Conservation (phyloP, 1,140 invertebrate genomes). For the Drosophila watanabei region DNA sequence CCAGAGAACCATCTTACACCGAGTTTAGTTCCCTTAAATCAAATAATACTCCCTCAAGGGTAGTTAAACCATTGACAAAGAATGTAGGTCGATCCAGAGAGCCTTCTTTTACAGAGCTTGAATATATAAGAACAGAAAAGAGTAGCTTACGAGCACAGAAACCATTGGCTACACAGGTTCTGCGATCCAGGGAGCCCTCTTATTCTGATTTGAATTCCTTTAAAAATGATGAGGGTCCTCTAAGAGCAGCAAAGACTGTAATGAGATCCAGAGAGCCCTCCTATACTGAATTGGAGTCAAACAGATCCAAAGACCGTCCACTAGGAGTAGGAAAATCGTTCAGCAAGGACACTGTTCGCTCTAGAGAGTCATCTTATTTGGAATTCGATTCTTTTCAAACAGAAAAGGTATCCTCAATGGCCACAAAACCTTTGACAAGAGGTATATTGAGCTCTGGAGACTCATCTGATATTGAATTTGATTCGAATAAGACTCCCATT, state of each 20-base stretch:
- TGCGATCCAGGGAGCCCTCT: background rate
- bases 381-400: background rate
- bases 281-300: background rate
- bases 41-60: background rate
- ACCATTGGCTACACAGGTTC: background rate
- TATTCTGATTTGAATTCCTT: background rate
- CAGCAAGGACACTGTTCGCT: background rate
- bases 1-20: background rate
- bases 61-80: background rate
- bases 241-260: background rate
- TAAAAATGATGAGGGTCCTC: background rate
- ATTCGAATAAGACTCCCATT: background rate
- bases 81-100: background rate
- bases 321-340: background rate
- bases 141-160: background rate
- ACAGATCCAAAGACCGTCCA: background rate
- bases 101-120: constrained; percentile 2
- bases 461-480: constrained; percentile 10
- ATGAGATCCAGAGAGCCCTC: background rate
- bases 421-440: background rate
- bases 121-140: background rate
- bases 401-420: background rate
- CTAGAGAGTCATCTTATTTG: constrained; percentile 2
- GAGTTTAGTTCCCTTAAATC: background rate
- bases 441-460: constrained; percentile 9